phyloP scores from a whole-genome alignment of 2,113 vertebrate genomes.

The Elaphurus davidianus region DNA sequence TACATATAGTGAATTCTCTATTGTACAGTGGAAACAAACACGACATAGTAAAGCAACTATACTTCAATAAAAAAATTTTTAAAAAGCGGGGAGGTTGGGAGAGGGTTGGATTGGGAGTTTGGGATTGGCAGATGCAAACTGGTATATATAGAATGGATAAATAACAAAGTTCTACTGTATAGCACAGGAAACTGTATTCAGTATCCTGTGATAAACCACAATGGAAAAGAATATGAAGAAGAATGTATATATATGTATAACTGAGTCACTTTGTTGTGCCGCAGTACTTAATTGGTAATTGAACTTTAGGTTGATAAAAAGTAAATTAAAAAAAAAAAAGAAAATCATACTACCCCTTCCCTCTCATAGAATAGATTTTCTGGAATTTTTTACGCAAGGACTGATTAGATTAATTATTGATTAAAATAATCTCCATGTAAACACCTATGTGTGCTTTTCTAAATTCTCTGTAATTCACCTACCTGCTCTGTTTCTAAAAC shows the following conservation, averaged over 20 bases:
- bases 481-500: not conserved
- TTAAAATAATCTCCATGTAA: not conserved
- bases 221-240: not conserved
- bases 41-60: not conserved
- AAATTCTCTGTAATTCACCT: not conserved
- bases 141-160: not conserved
- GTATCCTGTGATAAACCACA: not conserved
- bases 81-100: not conserved
- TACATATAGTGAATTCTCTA: not conserved
- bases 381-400: not conserved
- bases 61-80: not conserved
- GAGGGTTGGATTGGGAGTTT: not conserved
- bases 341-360: not conserved
- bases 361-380: not conserved
- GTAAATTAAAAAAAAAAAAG: not conserved
- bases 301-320: not conserved
- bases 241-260: not conserved
- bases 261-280: not conserved
- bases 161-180: not conserved
- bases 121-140: not conserved
- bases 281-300: not conserved
- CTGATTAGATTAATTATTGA: not conserved
- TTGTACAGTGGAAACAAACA: not conserved
- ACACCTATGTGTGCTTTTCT: not conserved
- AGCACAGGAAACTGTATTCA: not conserved